Evolutionary conservation across 2,888 invertebrate species (phyloP).

Genomic region (Chymomyza caudatula): DNA sequence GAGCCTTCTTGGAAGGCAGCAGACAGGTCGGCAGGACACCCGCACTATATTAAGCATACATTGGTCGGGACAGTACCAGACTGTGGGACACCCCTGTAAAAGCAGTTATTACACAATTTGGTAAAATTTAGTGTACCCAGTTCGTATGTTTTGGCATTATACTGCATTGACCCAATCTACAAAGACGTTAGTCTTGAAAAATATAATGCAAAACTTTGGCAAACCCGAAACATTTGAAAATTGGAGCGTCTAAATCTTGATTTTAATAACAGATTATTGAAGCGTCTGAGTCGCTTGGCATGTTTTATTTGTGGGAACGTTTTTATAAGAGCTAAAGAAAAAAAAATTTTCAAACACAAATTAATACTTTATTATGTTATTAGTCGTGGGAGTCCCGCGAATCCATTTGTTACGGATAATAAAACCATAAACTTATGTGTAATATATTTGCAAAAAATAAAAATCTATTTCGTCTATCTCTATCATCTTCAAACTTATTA

Average conservation of each 20-base stretch:
- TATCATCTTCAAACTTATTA: slow-evolving; percentile 32
- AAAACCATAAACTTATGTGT: slow-evolving; percentile 3
- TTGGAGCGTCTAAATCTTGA: neutral
- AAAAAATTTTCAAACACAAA: slow-evolving; percentile 1
- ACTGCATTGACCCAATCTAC: no score
- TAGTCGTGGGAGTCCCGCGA: neutral
- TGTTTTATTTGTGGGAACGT: slow-evolving; percentile 8
- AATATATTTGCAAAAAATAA: neutral
- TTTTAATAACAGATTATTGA: neutral
- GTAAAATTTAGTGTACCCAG: neutral
- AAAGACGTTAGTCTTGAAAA: no score
- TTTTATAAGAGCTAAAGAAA: slow-evolving; percentile 11
- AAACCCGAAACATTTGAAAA: neutral
- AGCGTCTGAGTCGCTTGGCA: neutral
- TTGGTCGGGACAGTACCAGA: no score
- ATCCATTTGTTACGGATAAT: neutral
- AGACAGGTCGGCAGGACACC: no score
- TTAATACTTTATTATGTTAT: slow-evolving; percentile 6
- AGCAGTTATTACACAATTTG: no score
- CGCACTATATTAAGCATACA: no score
- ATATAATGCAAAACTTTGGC: neutral
- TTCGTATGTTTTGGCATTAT: no score
- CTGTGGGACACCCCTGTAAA: no score
- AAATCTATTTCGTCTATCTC: slow-evolving; percentile 25
- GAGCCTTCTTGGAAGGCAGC: no score